Conservation (phyloP, 2,888 invertebrate genomes). For the Ochlodes sylvanus region DNA sequence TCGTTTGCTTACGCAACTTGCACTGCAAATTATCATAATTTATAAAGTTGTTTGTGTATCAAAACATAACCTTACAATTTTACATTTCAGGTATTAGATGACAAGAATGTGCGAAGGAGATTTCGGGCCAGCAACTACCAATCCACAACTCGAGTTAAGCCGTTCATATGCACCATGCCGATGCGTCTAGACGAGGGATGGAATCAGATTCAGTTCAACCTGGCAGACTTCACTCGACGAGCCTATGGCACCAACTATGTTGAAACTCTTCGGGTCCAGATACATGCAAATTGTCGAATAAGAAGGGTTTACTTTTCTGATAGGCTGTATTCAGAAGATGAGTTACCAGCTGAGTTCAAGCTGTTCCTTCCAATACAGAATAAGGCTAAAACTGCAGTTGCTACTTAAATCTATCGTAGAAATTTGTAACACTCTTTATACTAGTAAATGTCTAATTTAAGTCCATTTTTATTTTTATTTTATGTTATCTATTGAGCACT, state of each 20-base stretch:
- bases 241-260: conserved; percentile 99
- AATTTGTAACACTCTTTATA: conserved; percentile 39
- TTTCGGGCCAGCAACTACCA: conserved; percentile 98
- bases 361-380: conserved; percentile 97
- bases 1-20: neutral
- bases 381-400: conserved; percentile 85
- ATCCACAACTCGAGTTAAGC: conserved; percentile 96
- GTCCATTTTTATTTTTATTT: conserved; percentile 58
- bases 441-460: conserved; percentile 70
- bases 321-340: conserved; percentile 96
- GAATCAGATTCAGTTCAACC: conserved; percentile 98
- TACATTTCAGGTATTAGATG: conserved; percentile 92
- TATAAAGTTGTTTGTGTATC: neutral
- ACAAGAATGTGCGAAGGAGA: conserved; percentile 94
- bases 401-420: conserved; percentile 61
- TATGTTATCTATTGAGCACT: conserved; percentile 50
- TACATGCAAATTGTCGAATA: conserved; percentile 98
- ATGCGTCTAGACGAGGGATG: conserved; percentile 97
- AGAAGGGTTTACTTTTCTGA: conserved; percentile 96
- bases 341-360: conserved; percentile 97
- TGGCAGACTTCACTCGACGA: conserved; percentile 96
- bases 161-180: conserved; percentile 99
- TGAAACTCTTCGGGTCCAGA: conserved; percentile 95
- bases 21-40: too few relatives aligned
- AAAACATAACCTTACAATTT: conserved; percentile 29